phyloP scores from a whole-genome alignment of 1,140 invertebrate species.

The Rhopalosiphum maidis region DNA sequence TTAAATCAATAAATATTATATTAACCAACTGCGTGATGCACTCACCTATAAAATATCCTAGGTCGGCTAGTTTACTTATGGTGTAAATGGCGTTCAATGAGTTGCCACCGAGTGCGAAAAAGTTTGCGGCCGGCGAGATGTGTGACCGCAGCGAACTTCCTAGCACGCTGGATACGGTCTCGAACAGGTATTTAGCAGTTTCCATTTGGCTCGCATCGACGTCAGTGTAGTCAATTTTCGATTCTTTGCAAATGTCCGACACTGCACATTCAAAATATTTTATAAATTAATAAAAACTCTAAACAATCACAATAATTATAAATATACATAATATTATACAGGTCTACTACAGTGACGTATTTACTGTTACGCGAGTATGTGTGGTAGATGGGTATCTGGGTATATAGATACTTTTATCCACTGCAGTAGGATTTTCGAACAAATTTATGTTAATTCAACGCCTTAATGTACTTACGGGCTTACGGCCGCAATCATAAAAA shows the following conservation, averaged over 20 bases:
- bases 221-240: slow-evolving; percentile 70
- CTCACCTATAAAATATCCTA: slow-evolving; percentile 76
- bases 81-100: slow-evolving; percentile 85
- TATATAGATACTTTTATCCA: background rate
- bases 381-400: background rate
- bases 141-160: slow-evolving; percentile 68
- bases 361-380: too few species aligned
- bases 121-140: slow-evolving; percentile 71
- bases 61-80: slow-evolving; percentile 77
- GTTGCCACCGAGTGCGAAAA: slow-evolving; percentile 85
- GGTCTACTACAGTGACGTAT: background rate
- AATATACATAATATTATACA: background rate
- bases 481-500: too few species aligned
- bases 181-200: slow-evolving; percentile 74
- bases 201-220: slow-evolving; percentile 68
- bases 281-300: background rate
- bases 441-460: background rate
- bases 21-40: background rate
- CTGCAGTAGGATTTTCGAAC: too few species aligned
- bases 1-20: background rate
- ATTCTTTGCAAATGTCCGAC: background rate
- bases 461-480: too few species aligned
- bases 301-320: background rate
- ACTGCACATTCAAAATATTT: background rate
- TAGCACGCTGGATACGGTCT: slow-evolving; percentile 75